Evolutionary conservation across 2,113 vertebrate species (phyloP), one percentile per base, ranked within the genome.

Genomic region (Callionymus lyra): DNA sequence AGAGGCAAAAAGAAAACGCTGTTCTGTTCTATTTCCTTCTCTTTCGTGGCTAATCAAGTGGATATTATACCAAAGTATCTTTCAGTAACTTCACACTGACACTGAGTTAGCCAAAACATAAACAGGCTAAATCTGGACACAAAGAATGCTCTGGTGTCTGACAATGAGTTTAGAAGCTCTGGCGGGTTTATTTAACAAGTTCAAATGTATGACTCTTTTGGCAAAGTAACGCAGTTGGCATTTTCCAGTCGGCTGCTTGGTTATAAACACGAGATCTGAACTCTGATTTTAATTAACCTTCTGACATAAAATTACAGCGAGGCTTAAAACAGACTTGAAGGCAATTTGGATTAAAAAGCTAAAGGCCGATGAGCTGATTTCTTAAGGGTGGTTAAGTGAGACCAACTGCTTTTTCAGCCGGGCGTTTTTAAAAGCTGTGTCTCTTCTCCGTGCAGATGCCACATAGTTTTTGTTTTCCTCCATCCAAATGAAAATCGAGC

Each of bases 231-330:
- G 27, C 34, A 2, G 9, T 40, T 19, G 12, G 41, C 14, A 16
- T 44, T 70, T 55, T 44, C 13, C 32, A 32, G 18, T 36, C 12
- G 4, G 16, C 35, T 44, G 42, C 17, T 31, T 56, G 34, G 50
- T 36, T 42, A 36, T 27, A 42, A 9, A 57, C 19, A 16, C 47
- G 13, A 44, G 16, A 51, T 45, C 18, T 45, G 52, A 72, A 58
- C 50, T 47, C 39, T 44, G 10, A 37, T 48, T 41, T 47, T 53
- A 63, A 72, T 63, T 63, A 66, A 76, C 41, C 50, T 32, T 14
- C 41, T 47, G 53, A 54, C 63, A 59, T 38, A 10, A 44, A 48
- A 56, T 44, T 34, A 47, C 18, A 17, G 16, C 1, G 10, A 50
- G 21, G 16, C 18, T 40, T 41, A 19, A n/a, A 50, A 63, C 36